Evolutionary conservation across 2,113 vertebrate species (phyloP).

Genomic region (Otocyon megalotis): DNA sequence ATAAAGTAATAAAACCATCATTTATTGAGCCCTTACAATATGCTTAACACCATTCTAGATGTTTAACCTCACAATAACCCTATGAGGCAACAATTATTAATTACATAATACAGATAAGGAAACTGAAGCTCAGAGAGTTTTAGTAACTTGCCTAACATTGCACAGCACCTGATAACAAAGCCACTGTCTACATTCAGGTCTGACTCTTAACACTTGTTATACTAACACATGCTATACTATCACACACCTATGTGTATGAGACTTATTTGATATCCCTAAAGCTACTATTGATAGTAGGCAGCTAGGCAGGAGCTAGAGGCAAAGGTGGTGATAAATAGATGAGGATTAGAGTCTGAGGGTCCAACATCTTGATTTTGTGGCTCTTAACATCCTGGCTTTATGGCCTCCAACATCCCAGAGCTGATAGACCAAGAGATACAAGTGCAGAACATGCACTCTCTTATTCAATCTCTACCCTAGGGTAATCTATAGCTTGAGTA

Average conservation of each 20-base stretch:
- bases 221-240: background rate
- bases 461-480: background rate
- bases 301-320: background rate
- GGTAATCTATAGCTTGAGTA: background rate
- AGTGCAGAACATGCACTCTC: background rate
- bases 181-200: background rate
- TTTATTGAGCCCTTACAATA: background rate
- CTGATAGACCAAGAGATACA: background rate
- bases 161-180: background rate
- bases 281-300: background rate
- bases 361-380: background rate
- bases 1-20: background rate
- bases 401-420: background rate
- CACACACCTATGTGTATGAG: background rate
- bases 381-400: background rate
- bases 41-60: background rate
- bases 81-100: background rate
- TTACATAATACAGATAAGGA: slow-evolving; percentile 15
- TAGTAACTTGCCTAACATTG: background rate
- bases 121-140: slow-evolving; percentile 2
- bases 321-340: background rate
- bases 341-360: background rate
- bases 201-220: background rate
- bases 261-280: background rate
- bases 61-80: slow-evolving; percentile 7